These are phyloP conservation scores for Chrysotoxum bicinctum DNA, from an alignment of 2,888 invertebrate genomes.

Conservation along the genomic window DNA sequence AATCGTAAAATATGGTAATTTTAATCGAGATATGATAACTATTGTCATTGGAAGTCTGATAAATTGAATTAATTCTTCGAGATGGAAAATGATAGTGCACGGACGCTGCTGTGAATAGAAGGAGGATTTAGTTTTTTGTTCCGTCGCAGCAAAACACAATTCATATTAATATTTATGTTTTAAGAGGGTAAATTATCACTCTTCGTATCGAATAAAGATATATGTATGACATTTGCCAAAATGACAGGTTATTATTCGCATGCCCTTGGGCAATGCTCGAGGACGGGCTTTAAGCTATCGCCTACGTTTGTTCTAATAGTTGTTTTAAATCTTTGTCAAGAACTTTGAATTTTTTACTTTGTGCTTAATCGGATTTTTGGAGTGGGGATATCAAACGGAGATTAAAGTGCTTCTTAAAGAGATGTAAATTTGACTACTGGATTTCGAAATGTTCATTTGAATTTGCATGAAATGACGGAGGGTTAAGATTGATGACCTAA, in stretches of 20 bases:
- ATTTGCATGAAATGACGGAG: conserved; percentile 4
- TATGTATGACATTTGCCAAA: conserved; percentile 15
- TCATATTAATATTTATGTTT: conserved; percentile 25
- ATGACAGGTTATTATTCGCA: conserved; percentile 10
- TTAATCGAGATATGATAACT: conserved; percentile 44
- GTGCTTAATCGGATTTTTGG: background rate
- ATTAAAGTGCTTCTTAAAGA: background rate
- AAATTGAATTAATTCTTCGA: conserved; percentile 51
- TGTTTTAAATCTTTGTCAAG: background rate
- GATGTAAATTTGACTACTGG: background rate
- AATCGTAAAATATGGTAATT: conserved; percentile 59
- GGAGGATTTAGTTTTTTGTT: background rate
- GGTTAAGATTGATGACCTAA: background rate
- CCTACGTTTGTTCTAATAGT: background rate
- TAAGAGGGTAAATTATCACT: conserved; percentile 3
- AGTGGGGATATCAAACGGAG: background rate
- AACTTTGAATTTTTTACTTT: conserved; percentile 2
- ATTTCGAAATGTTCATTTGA: background rate
- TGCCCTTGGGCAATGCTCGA: conserved; percentile 2
- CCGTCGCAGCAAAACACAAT: background rate
- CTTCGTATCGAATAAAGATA: background rate
- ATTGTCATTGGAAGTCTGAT: conserved; percentile 40
- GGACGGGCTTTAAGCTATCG: conserved; percentile 1
- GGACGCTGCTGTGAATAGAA: background rate
- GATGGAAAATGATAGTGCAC: conserved; percentile 6